Conservation (phyloP, 2,888 invertebrate genomes). For the Pseudococcus jackbeardsleyi region DNA sequence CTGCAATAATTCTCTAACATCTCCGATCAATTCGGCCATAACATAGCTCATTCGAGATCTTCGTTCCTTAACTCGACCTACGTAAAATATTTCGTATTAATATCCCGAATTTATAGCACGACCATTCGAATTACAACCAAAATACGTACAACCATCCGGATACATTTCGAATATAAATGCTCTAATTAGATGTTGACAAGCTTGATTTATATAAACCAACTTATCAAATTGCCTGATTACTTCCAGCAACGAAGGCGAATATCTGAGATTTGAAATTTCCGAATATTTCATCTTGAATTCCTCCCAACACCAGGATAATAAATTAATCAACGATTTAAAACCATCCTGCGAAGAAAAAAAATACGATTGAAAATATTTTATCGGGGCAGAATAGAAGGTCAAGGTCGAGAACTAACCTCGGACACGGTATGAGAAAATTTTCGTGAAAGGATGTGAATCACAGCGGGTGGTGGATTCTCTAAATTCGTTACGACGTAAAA, state of each 20-base stretch:
- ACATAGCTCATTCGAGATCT: conserved; percentile 50
- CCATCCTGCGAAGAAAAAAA: conserved; percentile 73
- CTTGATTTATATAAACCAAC: conserved; percentile 87
- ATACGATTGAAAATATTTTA: background rate
- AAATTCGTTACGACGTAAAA: conserved; percentile 58
- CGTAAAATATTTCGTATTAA: conserved; percentile 43
- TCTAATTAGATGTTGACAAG: conserved; percentile 84
- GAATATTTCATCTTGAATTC: conserved; percentile 79
- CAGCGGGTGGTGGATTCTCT: conserved; percentile 78
- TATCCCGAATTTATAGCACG: background rate
- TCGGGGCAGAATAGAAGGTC: background rate
- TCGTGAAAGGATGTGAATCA: conserved; percentile 86
- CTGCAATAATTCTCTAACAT: conserved; percentile 84
- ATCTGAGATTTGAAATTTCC: conserved; percentile 55
- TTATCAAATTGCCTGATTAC: conserved; percentile 80
- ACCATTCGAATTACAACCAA: background rate
- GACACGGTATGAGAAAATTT: conserved; percentile 90
- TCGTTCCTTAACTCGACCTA: conserved; percentile 52
- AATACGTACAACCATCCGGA: conserved; percentile 77
- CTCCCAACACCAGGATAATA: conserved; percentile 94
- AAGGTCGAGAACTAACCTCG: conserved; percentile 71
- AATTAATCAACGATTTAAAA: conserved; percentile 85
- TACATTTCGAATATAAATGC: conserved; percentile 93
- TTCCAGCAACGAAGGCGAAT: conserved; percentile 56
- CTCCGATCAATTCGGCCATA: conserved; percentile 87